Conservation (phyloP, 2,113 vertebrate species). For the Saguinus imperator region DNA sequence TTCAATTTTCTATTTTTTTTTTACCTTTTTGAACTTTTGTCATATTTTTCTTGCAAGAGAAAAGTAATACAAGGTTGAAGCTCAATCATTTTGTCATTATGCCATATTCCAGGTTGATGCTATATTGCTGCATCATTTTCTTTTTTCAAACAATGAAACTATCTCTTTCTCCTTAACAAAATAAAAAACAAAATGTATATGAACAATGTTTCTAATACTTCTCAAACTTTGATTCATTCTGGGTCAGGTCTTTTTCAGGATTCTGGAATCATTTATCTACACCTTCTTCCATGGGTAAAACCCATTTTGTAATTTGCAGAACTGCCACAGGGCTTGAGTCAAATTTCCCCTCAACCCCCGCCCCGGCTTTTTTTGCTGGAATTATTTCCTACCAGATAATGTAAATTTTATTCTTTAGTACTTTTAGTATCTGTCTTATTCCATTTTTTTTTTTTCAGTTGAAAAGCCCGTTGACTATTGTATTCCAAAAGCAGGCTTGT, state of each 20-base stretch:
- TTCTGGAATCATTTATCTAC: background rate
- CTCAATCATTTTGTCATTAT: background rate
- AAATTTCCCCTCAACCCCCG: background rate
- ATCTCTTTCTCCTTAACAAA: background rate
- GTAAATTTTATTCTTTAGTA: background rate
- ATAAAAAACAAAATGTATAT: background rate
- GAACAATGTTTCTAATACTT: background rate
- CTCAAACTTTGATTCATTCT: background rate
- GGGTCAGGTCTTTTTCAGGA: background rate
- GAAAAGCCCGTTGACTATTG: background rate
- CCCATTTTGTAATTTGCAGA: background rate
- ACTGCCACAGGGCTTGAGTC: background rate
- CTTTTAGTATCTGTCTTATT: background rate
- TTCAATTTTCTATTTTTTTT: slow-evolving; percentile 11
- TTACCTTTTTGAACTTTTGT: background rate
- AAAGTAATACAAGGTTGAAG: background rate
- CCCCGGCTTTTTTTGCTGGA: background rate
- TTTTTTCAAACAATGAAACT: background rate
- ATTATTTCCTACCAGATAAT: background rate
- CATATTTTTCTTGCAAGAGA: background rate
- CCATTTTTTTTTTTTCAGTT: background rate
- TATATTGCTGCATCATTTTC: background rate
- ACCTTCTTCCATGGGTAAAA: background rate
- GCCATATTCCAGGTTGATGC: background rate
- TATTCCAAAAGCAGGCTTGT: background rate